Conservation (phyloP, 2,888 invertebrate species). For the Euzetes globulus region DNA sequence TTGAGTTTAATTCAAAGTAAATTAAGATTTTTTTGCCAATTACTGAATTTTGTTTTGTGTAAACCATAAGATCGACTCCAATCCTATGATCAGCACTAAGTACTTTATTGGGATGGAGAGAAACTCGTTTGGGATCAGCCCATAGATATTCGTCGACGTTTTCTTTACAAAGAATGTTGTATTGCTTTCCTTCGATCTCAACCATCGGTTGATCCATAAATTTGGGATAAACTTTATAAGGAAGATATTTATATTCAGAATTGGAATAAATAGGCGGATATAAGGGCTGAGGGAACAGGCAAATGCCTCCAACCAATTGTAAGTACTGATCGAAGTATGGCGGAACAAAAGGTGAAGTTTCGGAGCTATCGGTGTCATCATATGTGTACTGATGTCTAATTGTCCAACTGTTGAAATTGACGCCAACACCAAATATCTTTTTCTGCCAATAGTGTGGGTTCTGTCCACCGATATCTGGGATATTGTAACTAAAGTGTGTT, state of each 20-base stretch:
- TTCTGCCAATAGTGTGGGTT: neutral
- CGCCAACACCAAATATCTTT: neutral
- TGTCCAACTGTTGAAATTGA: neutral
- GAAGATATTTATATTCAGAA: neutral
- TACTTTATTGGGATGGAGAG: neutral
- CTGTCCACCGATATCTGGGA: neutral
- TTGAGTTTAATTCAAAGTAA: neutral
- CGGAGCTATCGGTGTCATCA: too few species aligned
- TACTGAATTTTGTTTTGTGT: neutral
- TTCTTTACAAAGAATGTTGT: neutral
- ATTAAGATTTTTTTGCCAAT: neutral
- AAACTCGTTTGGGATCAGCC: neutral
- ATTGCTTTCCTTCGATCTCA: neutral
- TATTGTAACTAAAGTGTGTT: neutral
- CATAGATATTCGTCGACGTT: neutral
- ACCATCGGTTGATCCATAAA: neutral
- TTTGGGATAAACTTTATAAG: neutral
- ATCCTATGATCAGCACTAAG: neutral
- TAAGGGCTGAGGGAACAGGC: neutral
- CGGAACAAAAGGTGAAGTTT: neutral
- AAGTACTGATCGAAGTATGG: neutral
- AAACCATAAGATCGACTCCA: neutral
- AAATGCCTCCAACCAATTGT: neutral
- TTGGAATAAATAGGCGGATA: neutral
- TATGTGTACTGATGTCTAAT: neutral